Conservation (phyloP, 2,888 invertebrate genomes). For the Oscheius sp. region DNA sequence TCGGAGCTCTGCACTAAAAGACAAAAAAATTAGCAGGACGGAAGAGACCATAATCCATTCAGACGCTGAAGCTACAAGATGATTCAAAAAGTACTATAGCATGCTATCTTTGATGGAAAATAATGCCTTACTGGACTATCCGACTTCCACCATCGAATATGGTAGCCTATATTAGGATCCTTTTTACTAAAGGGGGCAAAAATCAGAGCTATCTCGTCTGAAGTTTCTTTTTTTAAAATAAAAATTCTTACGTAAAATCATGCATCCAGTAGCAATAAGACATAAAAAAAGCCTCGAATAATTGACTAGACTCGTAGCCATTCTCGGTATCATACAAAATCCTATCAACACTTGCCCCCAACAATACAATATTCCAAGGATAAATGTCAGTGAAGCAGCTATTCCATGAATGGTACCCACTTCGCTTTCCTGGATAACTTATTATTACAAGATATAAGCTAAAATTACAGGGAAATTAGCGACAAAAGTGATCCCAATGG, state of each 20-base stretch:
- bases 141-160: neutral
- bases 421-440: constrained; percentile 19
- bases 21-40: constrained; percentile 42
- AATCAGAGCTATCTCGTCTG: constrained; percentile 9
- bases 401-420: constrained; percentile 10
- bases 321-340: constrained; percentile 25
- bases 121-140: neutral
- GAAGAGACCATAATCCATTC: constrained; percentile 23
- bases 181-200: constrained; percentile 4
- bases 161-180: neutral
- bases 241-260: constrained; percentile 17
- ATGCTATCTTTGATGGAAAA: neutral
- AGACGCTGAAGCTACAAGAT: neutral
- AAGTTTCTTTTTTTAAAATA: neutral
- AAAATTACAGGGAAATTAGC: constrained; percentile 30
- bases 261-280: constrained; percentile 3
- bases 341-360: constrained; percentile 31
- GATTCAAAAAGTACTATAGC: neutral
- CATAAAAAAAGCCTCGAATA: constrained; percentile 5
- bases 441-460: neutral
- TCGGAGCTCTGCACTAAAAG: constrained; percentile 41
- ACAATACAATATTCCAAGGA: neutral
- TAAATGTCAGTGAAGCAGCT: constrained; percentile 12
- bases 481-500: constrained; percentile 23
- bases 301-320: constrained; percentile 10